A percentile compares a stretch with the other conserved stretches of the same genome.
Evolutionary conservation across 1,140 invertebrate genomes (phyloP).

Genomic region (Odontomachus brunneus): DNA sequence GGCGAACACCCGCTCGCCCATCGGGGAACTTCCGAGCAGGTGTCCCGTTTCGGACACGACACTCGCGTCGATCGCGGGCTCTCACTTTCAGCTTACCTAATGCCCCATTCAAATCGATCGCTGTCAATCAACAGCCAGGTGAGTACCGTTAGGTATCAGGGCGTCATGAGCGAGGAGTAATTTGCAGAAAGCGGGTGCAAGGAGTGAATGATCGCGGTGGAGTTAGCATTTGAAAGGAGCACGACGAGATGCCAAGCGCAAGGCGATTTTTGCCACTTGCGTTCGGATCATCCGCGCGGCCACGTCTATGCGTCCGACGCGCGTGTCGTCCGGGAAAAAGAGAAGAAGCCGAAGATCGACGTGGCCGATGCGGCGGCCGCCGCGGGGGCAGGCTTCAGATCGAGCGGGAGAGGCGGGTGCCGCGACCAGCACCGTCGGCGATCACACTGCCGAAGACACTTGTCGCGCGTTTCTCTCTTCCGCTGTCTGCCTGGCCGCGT

Average conservation of each 20-base stretch:
- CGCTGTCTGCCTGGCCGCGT: not conserved
- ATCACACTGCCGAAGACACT: too few species aligned
- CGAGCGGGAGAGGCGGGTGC: too few species aligned
- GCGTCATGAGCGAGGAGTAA: slow-evolving; percentile 79
- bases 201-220: slow-evolving; percentile 83
- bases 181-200: slow-evolving; percentile 83
- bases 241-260: slow-evolving; percentile 24
- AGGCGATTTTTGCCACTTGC: slow-evolving; percentile 14
- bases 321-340: not conserved
- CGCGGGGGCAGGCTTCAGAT: too few species aligned
- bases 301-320: not conserved
- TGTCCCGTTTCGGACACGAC: too few species aligned
- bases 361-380: too few species aligned
- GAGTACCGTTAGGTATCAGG: slow-evolving; percentile 79
- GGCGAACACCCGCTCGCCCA: too few species aligned
- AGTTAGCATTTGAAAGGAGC: slow-evolving; percentile 79
- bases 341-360: slow-evolving; percentile 36
- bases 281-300: too few species aligned
- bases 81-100: too few species aligned
- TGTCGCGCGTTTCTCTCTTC: not conserved
- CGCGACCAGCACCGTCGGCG: too few species aligned
- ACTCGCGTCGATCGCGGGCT: too few species aligned
- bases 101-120: slow-evolving; percentile 40
- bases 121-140: slow-evolving; percentile 61
- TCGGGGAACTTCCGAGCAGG: too few species aligned